A percentile compares a stretch with the other conserved stretches of the same genome.
phyloP scores from a whole-genome alignment of 2,888 invertebrate genomes.

The Ariolimax columbianus region DNA sequence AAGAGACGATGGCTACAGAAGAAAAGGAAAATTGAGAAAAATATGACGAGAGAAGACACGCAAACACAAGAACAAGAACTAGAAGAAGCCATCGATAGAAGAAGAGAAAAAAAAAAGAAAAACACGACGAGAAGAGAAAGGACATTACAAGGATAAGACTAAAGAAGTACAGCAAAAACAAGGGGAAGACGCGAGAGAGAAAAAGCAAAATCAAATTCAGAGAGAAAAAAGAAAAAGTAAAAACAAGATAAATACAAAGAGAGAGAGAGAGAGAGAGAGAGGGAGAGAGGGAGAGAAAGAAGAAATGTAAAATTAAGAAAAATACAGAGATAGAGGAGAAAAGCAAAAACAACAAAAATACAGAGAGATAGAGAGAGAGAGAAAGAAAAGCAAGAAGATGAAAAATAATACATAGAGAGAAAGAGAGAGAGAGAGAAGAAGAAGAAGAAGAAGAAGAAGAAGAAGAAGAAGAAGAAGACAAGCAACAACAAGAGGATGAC shows the following conservation, averaged over 20 bases:
- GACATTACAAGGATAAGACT: too few species aligned
- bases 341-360: constrained; percentile 11
- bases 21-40: too few species aligned
- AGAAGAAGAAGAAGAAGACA: too few species aligned
- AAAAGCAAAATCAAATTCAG: too few species aligned
- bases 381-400: neutral
- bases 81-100: neutral
- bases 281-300: constrained; percentile 48
- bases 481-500: too few species aligned
- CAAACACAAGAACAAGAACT: neutral
- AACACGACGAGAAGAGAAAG: neutral
- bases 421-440: too few species aligned
- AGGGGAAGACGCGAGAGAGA: constrained; percentile 4
- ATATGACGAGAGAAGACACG: neutral
- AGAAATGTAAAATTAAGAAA: constrained; percentile 42
- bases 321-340: constrained; percentile 31
- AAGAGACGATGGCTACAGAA: too few species aligned
- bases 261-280: constrained; percentile 51
- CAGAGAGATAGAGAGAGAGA: neutral
- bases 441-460: too few species aligned
- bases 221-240: neutral
- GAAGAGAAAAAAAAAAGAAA: neutral
- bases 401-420: too few species aligned
- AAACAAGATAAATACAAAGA: neutral
- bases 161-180: neutral